Evolutionary conservation across 2,888 invertebrate genomes (phyloP), one percentile per base, ranked within the genome.

Genomic region (Elgonia sp.): DNA sequence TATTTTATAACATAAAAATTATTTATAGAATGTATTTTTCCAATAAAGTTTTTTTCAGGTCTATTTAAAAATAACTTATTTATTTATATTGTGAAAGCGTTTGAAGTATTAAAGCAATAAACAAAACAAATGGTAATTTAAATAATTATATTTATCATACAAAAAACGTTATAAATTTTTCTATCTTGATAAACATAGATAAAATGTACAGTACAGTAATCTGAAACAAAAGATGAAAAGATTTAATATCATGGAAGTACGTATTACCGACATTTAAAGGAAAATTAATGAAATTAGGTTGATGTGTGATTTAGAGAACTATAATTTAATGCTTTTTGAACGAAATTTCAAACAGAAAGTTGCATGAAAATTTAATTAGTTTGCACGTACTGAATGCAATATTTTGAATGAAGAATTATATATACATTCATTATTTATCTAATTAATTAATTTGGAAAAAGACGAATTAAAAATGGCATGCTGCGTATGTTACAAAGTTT

Each of bases 281-380:
- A 18, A 72, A 72, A 40, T 57, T 14, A 72, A 72, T 21, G 57
- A 57, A 57, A 72, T 63, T 62, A 63, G 50, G 62, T 75, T 62
- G 18, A 63, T 63, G 18, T 75, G 62, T 75, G 37, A 75, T 75
- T 63, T 75, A 75, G 63, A 46, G 46, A 29, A 62, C n/a, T 62
- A 63, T 75, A 75, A 75, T 75, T 75, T 50, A 29, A 63, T 75
- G 62, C 62, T 46, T 62, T 62, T 75, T 62, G 62, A 62, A 20
- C 18, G 63, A 37, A 75, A 75, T 75, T 62, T 29, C 62, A 75
- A 50, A 75, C 42, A 50, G 50, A 75, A 75, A 42, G 50, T 75
- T 46, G 37, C 46, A 75, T 63, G 75, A 37, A 75, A 75, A 50
- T 75, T 75, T 62, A 62, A 63, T 62, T 75, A 75, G 21, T 73